phyloP scores from a whole-genome alignment of 2,888 invertebrate genomes.

The Apeira syringaria region DNA sequence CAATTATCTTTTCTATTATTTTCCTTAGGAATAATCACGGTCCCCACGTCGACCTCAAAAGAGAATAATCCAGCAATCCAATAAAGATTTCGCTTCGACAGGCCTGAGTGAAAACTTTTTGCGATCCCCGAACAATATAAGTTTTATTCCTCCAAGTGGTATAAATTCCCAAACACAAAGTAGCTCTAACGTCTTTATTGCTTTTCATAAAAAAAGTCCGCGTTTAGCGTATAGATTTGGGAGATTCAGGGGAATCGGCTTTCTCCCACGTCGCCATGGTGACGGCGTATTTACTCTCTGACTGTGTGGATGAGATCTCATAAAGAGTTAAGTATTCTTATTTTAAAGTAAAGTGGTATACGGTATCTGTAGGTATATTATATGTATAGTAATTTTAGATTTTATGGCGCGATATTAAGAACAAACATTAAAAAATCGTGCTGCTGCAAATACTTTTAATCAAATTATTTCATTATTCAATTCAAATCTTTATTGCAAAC shows the following conservation, averaged over 20 bases:
- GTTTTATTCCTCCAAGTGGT: conserved; percentile 79
- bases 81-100: conserved; percentile 77
- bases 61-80: conserved; percentile 73
- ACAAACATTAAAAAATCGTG: too few species aligned
- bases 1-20: conserved; percentile 52
- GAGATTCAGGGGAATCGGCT: conserved; percentile 53
- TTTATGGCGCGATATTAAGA: too few species aligned
- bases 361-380: too few species aligned
- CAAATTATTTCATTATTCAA: too few species aligned
- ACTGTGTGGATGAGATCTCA: too few species aligned
- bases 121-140: conserved; percentile 78
- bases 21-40: conserved; percentile 41
- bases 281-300: too few species aligned
- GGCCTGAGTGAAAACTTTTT: conserved; percentile 78
- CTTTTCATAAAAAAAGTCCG: conserved; percentile 77
- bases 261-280: conserved; percentile 45
- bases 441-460: too few species aligned
- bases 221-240: conserved; percentile 69
- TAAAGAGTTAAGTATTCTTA: too few species aligned
- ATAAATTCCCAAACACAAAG: conserved; percentile 82
- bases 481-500: too few species aligned
- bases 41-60: conserved; percentile 54
- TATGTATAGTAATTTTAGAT: too few species aligned
- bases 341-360: too few species aligned
- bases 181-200: conserved; percentile 81